A percentile compares a stretch with the other conserved stretches of the same genome.
Evolutionary conservation across 92 coral and sea anemone species (phyloP).

Genomic region (Actinostola sp.): DNA sequence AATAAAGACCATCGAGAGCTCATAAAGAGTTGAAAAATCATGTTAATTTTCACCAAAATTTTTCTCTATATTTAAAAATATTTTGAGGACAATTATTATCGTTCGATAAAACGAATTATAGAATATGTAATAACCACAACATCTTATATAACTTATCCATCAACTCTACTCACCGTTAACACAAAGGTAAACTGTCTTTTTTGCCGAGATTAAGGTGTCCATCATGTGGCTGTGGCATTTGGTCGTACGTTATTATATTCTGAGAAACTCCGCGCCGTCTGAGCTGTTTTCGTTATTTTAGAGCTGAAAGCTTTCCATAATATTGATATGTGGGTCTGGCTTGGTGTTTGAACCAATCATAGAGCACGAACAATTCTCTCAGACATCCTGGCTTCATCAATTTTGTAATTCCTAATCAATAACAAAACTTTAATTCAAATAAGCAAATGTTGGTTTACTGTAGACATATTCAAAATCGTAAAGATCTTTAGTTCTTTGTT

Average conservation of each 20-base stretch:
- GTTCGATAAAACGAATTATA: too few species aligned
- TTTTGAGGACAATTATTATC: too few species aligned
- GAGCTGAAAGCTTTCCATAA: background rate
- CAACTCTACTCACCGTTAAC: too few species aligned
- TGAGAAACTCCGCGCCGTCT: background rate
- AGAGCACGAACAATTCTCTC: background rate
- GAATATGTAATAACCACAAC: too few species aligned
- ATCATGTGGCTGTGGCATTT: background rate
- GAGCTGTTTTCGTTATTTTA: background rate
- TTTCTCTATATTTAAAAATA: too few species aligned
- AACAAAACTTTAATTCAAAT: background rate
- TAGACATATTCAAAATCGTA: background rate
- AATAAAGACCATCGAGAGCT: too few species aligned
- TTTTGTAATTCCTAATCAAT: background rate
- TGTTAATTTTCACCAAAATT: too few species aligned
- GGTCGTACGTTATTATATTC: background rate
- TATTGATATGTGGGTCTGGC: background rate
- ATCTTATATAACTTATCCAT: too few species aligned
- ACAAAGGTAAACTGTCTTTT: too few species aligned
- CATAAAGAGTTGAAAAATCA: too few species aligned
- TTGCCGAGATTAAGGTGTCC: background rate
- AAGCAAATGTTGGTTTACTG: background rate
- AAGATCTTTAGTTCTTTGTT: background rate
- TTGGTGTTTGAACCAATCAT: background rate
- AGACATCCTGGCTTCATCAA: conserved; percentile 3